phyloP scores from a whole-genome alignment of 2,113 vertebrate species.

The Hyperopisus bebe region DNA sequence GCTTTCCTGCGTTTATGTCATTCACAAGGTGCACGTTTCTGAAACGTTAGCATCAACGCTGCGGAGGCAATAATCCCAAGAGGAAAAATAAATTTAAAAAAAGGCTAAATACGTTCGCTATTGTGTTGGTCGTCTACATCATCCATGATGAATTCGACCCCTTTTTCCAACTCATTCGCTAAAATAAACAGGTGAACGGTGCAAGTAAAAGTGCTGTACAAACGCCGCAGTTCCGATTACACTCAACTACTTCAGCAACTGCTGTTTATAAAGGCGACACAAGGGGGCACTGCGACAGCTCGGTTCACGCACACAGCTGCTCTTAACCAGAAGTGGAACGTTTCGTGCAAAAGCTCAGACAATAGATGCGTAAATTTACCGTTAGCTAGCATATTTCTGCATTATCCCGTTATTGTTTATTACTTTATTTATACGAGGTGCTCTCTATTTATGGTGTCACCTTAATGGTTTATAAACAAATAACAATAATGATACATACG shows the following conservation, averaged over 20 bases:
- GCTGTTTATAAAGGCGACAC: background rate
- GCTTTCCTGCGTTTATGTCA: slow-evolving; percentile 69
- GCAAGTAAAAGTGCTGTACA: background rate
- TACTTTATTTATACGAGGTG: background rate
- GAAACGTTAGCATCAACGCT: slow-evolving; percentile 62
- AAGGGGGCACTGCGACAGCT: slow-evolving; percentile 13
- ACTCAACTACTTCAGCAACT: background rate
- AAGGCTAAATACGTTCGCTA: background rate
- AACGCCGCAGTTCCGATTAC: background rate
- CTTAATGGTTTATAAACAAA: background rate
- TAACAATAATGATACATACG: background rate
- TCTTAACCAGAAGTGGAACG: background rate
- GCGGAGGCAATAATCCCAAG: background rate
- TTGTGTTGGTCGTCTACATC: background rate
- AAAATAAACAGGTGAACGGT: background rate
- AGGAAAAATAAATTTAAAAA: background rate
- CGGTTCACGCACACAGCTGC: background rate
- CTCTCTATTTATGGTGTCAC: background rate
- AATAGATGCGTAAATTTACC: background rate
- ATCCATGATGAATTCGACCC: slow-evolving; percentile 39
- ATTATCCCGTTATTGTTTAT: background rate
- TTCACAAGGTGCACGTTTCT: slow-evolving; percentile 68
- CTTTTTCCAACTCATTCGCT: slow-evolving; percentile 46
- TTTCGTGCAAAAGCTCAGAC: background rate
- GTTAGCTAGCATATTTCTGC: background rate